phyloP scores from a whole-genome alignment of 35 echinoderm and acorn worm species.

The Heliocidaris tuberculata region DNA sequence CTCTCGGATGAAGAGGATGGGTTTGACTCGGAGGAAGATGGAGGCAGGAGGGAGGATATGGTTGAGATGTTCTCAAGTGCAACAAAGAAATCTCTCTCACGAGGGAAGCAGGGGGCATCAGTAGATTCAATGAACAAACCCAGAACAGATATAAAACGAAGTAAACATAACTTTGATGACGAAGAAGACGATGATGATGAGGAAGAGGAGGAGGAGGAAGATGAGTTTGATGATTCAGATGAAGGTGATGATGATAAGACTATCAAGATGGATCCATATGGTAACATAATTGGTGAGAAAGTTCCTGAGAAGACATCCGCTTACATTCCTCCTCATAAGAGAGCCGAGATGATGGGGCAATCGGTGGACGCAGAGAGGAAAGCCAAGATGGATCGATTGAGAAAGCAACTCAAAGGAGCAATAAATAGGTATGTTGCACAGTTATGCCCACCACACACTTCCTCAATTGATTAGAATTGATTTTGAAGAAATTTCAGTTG shows the following conservation, averaged over 20 bases:
- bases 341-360: constrained; percentile 91
- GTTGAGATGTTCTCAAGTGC: neutral
- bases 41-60: neutral
- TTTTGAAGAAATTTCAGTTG: too few species aligned
- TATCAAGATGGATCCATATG: constrained; percentile 81
- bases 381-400: constrained; percentile 74
- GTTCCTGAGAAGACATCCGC: neutral
- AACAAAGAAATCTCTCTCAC: neutral
- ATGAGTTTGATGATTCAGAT: constrained; percentile 52
- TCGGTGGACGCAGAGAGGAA: constrained; percentile 56
- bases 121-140: too few species aligned
- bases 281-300: constrained; percentile 60
- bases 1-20: constrained; percentile 31
- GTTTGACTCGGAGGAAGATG: constrained; percentile 38
- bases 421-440: constrained; percentile 76
- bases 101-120: neutral
- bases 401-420: constrained; percentile 86
- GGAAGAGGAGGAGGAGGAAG: constrained; percentile 14
- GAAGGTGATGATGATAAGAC: constrained; percentile 1
- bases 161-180: neutral
- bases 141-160: neutral
- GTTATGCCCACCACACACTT: neutral
- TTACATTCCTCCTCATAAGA: constrained; percentile 90
- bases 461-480: too few species aligned
- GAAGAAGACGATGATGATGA: constrained; percentile 20